phyloP scores from a whole-genome alignment of 2,888 invertebrate genomes.

The Pseudococcus longispinus region DNA sequence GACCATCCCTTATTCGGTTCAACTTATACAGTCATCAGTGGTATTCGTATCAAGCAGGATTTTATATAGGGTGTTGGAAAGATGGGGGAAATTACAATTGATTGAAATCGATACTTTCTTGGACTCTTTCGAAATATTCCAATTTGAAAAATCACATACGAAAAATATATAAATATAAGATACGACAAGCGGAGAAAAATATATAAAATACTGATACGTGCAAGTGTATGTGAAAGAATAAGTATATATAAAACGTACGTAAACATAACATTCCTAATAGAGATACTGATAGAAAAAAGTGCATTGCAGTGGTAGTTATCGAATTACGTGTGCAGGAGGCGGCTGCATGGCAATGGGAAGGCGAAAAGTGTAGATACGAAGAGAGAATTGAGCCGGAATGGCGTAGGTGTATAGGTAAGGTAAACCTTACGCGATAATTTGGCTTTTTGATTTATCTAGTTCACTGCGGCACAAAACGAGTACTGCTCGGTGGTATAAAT shows the following conservation, averaged over 20 bases:
- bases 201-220: neutral
- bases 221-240: too few relatives aligned
- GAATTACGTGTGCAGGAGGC: neutral
- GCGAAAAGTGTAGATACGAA: neutral
- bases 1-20: too few relatives aligned
- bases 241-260: too few relatives aligned
- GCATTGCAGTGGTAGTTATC: neutral
- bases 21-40: too few relatives aligned
- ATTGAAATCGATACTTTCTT: neutral
- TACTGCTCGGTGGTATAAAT: neutral
- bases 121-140: too few relatives aligned
- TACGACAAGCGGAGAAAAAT: neutral
- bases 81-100: neutral
- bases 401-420: neutral
- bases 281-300: neutral
- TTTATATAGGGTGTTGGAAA: neutral
- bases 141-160: too few relatives aligned
- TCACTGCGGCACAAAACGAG: slow-evolving; percentile 28
- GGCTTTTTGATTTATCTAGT: slow-evolving; percentile 20
- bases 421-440: slow-evolving; percentile 22
- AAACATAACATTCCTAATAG: too few relatives aligned
- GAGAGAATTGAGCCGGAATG: neutral
- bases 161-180: neutral
- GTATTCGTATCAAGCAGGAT: neutral
- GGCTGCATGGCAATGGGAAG: neutral